Percentiles rank a stretch among this genome's conserved stretches.
Conservation (phyloP, 2,888 invertebrate genomes). For the Leptinotarsa rubiginosa region DNA sequence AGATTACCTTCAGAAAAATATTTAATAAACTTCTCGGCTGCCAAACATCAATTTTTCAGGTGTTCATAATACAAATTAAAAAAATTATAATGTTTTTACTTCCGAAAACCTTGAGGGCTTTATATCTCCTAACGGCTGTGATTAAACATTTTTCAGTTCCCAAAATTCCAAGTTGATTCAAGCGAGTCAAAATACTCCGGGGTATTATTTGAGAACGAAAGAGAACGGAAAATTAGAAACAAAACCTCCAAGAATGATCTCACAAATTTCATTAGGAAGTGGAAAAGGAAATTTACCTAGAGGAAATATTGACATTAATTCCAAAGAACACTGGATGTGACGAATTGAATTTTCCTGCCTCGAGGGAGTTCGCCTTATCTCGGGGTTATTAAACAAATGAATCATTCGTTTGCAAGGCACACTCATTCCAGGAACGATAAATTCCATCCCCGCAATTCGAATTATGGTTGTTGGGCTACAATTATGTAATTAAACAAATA, state of each 20-base stretch:
- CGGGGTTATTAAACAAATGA: constrained; percentile 31
- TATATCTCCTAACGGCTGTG: background rate
- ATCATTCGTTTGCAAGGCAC: constrained; percentile 27
- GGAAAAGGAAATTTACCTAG: constrained; percentile 14
- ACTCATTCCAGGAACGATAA: constrained; percentile 27
- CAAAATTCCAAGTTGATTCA: background rate
- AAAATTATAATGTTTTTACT: too few species aligned
- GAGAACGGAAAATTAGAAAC: background rate
- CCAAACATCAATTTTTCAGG: too few species aligned
- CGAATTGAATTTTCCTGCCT: constrained; percentile 9
- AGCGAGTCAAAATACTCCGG: background rate
- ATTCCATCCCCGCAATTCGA: constrained; percentile 28
- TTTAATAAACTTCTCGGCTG: too few species aligned
- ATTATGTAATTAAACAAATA: constrained; percentile 35
- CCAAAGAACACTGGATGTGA: constrained; percentile 15
- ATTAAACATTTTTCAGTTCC: background rate
- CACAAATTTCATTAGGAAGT: constrained; percentile 3
- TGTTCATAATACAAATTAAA: too few species aligned
- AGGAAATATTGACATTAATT: constrained; percentile 14
- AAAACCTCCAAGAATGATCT: constrained; percentile 8
- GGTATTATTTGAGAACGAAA: background rate
- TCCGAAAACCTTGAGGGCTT: background rate
- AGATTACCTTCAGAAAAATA: too few species aligned
- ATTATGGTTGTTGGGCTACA: constrained; percentile 27
- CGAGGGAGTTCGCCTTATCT: constrained; percentile 17